Conservation (phyloP, 2,888 invertebrate species). For the Trichopria drosophilae region DNA sequence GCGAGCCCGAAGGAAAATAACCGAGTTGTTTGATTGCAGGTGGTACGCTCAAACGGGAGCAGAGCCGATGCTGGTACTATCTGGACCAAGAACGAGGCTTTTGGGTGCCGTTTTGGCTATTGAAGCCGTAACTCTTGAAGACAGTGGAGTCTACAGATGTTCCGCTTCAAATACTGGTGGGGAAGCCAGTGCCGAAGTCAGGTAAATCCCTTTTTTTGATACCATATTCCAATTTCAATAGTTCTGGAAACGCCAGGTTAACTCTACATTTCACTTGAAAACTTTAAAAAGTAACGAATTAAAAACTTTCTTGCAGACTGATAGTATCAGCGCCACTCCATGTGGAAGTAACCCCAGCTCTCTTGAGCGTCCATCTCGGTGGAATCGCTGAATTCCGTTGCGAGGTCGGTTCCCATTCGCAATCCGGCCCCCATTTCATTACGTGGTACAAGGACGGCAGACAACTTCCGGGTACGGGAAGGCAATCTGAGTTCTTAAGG, state of each 20-base stretch:
- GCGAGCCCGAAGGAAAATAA: background rate
- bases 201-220: slow-evolving; percentile 43
- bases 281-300: background rate
- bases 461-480: slow-evolving; percentile 68
- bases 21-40: slow-evolving; percentile 58
- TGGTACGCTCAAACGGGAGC: slow-evolving; percentile 71
- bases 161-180: slow-evolving; percentile 72
- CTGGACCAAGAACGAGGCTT: slow-evolving; percentile 68
- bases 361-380: slow-evolving; percentile 74
- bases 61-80: slow-evolving; percentile 67
- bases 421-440: slow-evolving; percentile 63
- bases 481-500: slow-evolving; percentile 67
- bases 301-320: slow-evolving; percentile 52
- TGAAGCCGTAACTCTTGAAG: slow-evolving; percentile 72
- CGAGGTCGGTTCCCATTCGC: slow-evolving; percentile 55
- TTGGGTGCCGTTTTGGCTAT: slow-evolving; percentile 72
- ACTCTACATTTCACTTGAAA: background rate
- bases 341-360: slow-evolving; percentile 68
- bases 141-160: slow-evolving; percentile 71
- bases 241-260: background rate
- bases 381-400: slow-evolving; percentile 72
- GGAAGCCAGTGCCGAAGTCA: slow-evolving; percentile 70
- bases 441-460: slow-evolving; percentile 72
- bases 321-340: slow-evolving; percentile 69
- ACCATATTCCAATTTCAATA: background rate